These are phyloP conservation scores for Pomacea canaliculata DNA, from an alignment of 2,888 invertebrate species.

Conservation along the genomic window DNA sequence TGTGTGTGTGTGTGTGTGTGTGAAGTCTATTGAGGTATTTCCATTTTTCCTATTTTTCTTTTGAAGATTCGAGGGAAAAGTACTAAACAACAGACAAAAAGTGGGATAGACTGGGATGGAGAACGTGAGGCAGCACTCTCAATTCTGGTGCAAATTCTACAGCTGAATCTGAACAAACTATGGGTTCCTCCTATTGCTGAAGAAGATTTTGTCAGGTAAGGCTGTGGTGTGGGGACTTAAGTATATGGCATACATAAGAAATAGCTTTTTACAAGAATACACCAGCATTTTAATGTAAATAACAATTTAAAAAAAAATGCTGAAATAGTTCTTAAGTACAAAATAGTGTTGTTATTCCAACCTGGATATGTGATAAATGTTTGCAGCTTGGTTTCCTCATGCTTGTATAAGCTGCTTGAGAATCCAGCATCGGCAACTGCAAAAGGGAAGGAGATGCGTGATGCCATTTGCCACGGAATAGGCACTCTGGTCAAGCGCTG, in stretches of 20 bases:
- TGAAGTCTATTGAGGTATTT: too few relatives aligned
- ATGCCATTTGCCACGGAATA: slow-evolving; percentile 83
- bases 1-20: too few relatives aligned
- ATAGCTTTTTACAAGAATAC: not conserved
- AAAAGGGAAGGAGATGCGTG: slow-evolving; percentile 76
- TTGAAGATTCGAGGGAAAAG: slow-evolving; percentile 47
- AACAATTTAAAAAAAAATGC: too few relatives aligned
- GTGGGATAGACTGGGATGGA: slow-evolving; percentile 76
- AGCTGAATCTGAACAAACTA: slow-evolving; percentile 79
- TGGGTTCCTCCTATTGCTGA: slow-evolving; percentile 89
- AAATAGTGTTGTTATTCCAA: too few relatives aligned
- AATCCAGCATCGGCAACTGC: slow-evolving; percentile 64
- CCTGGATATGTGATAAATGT: too few relatives aligned
- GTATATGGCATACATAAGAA: not conserved
- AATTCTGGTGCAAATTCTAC: slow-evolving; percentile 78
- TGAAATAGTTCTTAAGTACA: too few relatives aligned
- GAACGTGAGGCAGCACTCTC: slow-evolving; percentile 79
- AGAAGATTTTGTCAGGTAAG: slow-evolving; percentile 85
- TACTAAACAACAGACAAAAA: slow-evolving; percentile 38
- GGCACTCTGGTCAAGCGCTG: slow-evolving; percentile 85
- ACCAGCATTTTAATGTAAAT: too few relatives aligned
- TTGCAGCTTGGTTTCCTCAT: slow-evolving; percentile 78
- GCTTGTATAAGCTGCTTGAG: slow-evolving; percentile 79
- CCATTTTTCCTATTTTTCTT: too few relatives aligned
- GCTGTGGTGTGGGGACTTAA: not conserved